Evolutionary conservation across 2,113 vertebrate genomes (phyloP).

Genomic region (Chlamydotis undulata): DNA sequence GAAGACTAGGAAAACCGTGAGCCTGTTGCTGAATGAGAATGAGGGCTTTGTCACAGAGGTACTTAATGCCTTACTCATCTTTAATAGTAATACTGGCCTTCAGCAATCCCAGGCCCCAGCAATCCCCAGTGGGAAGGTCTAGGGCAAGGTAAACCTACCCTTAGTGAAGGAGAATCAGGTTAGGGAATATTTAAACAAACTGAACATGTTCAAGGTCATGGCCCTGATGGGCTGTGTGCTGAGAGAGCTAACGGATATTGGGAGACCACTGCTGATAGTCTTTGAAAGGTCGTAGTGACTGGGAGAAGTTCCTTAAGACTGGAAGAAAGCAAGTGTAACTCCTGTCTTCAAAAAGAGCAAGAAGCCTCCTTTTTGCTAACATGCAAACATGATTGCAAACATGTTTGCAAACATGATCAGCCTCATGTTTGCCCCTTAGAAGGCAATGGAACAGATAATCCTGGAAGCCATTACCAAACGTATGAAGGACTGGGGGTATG

Average conservation of each 20-base stretch:
- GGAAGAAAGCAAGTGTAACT: neutral
- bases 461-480: neutral
- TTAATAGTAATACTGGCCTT: neutral
- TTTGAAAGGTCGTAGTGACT: neutral
- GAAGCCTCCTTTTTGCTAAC: neutral
- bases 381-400: no score
- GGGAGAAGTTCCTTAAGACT: neutral
- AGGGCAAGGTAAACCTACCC: neutral
- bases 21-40: neutral
- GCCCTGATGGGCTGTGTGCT: neutral
- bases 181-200: neutral
- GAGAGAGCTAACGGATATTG: neutral
- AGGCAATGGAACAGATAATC: neutral
- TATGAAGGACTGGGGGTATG: neutral
- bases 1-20: neutral
- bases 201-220: neutral
- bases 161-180: neutral
- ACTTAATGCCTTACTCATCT: neutral
- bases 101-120: neutral
- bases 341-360: neutral
- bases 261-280: neutral
- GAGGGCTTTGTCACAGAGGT: neutral
- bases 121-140: neutral
- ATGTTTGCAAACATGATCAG: neutral
- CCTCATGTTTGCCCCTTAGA: neutral